A percentile compares a stretch with the other conserved stretches of the same genome.
Evolutionary conservation across 2,888 invertebrate species (phyloP).

Genomic region (Conus canariensis): DNA sequence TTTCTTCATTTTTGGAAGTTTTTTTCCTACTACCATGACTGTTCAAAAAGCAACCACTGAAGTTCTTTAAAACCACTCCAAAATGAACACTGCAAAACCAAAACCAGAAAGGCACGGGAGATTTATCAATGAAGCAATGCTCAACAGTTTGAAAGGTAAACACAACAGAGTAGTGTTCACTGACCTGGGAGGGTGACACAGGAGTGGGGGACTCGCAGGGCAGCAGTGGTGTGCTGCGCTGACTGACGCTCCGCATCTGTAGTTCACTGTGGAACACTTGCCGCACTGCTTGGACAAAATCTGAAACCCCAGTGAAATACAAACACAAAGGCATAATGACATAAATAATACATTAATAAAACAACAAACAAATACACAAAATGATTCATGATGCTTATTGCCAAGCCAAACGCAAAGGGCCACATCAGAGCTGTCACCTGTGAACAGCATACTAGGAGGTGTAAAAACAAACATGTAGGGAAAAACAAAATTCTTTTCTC

Average conservation of each 20-base stretch:
- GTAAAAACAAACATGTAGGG: not conserved
- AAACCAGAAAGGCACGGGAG: too few species aligned
- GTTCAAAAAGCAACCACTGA: too few species aligned
- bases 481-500: not conserved
- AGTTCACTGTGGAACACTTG: slow-evolving; percentile 68
- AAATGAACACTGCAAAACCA: too few species aligned
- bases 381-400: too few species aligned
- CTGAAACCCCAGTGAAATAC: slow-evolving; percentile 52
- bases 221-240: slow-evolving; percentile 19
- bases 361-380: not conserved
- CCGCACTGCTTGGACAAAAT: slow-evolving; percentile 69
- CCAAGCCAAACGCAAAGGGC: too few species aligned
- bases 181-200: slow-evolving; percentile 5
- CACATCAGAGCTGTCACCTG: not conserved
- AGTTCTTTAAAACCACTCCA: too few species aligned
- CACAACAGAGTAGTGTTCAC: not conserved
- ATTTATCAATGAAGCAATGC: too few species aligned
- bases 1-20: too few species aligned
- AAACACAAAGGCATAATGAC: slow-evolving; percentile 1
- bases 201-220: not conserved
- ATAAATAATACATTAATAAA: not conserved
- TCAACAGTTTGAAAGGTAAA: too few species aligned
- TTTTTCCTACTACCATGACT: too few species aligned
- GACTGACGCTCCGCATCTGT: slow-evolving; percentile 53
- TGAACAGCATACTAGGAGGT: not conserved